These are phyloP conservation scores for Ephialtes manifestator DNA, from an alignment of 2,888 invertebrate species.

Conservation along the genomic window DNA sequence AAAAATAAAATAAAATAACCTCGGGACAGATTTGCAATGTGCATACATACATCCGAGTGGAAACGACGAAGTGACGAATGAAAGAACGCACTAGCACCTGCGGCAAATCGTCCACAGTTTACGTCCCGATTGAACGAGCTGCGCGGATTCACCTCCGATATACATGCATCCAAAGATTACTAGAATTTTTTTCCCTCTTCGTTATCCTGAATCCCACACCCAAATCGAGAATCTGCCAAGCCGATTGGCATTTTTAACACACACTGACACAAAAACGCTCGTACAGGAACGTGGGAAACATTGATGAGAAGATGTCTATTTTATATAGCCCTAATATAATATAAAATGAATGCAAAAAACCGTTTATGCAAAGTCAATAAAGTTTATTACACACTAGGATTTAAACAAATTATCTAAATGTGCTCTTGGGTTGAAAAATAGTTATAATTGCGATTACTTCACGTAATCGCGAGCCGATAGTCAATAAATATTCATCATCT, in stretches of 20 bases:
- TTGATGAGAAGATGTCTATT: slow-evolving; percentile 12
- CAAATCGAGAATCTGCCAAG: slow-evolving; percentile 31
- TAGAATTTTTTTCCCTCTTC: slow-evolving; percentile 22
- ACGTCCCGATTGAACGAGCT: slow-evolving; percentile 28
- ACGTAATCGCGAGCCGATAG: too few relatives aligned
- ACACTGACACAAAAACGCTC: neutral
- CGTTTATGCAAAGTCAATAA: neutral
- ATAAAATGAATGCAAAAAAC: neutral
- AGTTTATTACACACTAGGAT: neutral
- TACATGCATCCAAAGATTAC: slow-evolving; percentile 22
- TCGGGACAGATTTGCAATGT: slow-evolving; percentile 36
- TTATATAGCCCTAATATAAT: neutral
- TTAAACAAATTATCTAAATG: neutral
- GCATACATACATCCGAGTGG: slow-evolving; percentile 9
- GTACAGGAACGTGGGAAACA: slow-evolving; percentile 43
- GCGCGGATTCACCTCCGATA: slow-evolving; percentile 11
- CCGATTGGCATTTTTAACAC: slow-evolving; percentile 43
- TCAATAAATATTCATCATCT: too few relatives aligned
- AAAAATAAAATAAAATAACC: neutral
- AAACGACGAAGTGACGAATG: slow-evolving; percentile 31
- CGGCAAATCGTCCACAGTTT: slow-evolving; percentile 22
- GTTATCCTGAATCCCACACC: slow-evolving; percentile 29
- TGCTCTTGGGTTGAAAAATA: neutral
- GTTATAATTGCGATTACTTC: too few relatives aligned
- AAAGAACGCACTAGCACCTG: slow-evolving; percentile 13